Evolutionary conservation across 2,888 invertebrate genomes (phyloP).

Genomic region (Lomographa bimaculata): DNA sequence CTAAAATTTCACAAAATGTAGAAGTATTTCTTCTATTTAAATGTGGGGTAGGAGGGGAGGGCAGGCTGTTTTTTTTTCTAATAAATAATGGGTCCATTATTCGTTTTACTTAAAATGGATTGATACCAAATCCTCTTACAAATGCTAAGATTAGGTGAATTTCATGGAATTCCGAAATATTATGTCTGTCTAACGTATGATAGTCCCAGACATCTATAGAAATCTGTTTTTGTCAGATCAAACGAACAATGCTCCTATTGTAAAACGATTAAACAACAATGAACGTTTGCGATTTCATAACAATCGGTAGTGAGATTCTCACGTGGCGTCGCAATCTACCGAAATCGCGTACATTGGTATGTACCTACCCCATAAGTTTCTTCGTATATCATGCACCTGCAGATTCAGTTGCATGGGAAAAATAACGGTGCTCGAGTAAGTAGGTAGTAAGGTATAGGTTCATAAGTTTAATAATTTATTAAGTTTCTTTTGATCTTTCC

Average conservation of each 20-base stretch:
- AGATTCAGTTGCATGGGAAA: constrained; percentile 29
- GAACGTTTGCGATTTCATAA: constrained; percentile 66
- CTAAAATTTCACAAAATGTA: too few relatives aligned
- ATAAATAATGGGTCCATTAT: too few relatives aligned
- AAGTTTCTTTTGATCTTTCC: too few relatives aligned
- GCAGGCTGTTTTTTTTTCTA: too few relatives aligned
- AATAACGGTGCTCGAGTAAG: neutral
- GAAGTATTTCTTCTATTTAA: too few relatives aligned
- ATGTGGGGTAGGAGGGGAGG: too few relatives aligned
- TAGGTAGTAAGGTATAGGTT: too few relatives aligned
- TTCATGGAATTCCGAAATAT: constrained; percentile 7
- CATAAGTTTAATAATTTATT: too few relatives aligned
- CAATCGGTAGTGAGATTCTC: constrained; percentile 68
- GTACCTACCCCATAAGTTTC: neutral
- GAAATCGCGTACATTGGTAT: constrained; percentile 38
- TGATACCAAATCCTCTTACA: too few relatives aligned
- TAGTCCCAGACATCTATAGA: constrained; percentile 22
- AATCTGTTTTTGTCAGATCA: constrained; percentile 46
- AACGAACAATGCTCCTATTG: constrained; percentile 64
- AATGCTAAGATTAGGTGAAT: neutral
- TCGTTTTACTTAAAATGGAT: too few relatives aligned
- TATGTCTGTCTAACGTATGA: constrained; percentile 17
- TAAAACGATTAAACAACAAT: constrained; percentile 68
- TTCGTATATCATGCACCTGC: constrained; percentile 49
- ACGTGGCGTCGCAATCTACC: constrained; percentile 59